Evolutionary conservation across 2,888 invertebrate genomes (phyloP).

Genomic region (Chrysodeixis includens): DNA sequence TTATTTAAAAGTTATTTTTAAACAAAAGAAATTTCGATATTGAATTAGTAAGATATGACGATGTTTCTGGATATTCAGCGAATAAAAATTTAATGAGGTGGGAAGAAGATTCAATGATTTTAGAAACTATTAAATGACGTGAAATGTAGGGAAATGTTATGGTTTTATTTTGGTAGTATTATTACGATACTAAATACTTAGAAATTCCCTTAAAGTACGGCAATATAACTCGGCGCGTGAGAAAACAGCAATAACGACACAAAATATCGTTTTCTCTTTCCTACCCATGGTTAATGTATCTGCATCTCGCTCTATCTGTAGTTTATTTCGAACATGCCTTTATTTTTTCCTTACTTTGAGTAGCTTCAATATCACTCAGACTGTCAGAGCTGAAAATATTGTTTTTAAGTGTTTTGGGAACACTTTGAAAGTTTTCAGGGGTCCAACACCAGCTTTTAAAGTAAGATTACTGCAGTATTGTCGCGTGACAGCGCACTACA

Average conservation of each 20-base stretch:
- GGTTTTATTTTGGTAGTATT: not conserved
- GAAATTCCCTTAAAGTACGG: not conserved
- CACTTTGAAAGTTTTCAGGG: too few species aligned
- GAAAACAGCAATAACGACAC: too few species aligned
- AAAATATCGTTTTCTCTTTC: not conserved
- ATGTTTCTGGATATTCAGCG: too few species aligned
- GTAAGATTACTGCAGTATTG: too few species aligned
- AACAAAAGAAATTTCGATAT: not conserved
- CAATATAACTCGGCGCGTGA: not conserved
- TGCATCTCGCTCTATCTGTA: not conserved
- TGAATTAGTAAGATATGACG: too few species aligned
- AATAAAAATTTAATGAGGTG: too few species aligned
- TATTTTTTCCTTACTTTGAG: not conserved
- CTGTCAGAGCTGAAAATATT: too few species aligned
- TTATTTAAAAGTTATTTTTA: constrained; percentile 37
- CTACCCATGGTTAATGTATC: not conserved
- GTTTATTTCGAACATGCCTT: not conserved
- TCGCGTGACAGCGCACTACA: too few species aligned
- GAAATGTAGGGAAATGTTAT: not conserved
- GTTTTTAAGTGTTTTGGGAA: too few species aligned
- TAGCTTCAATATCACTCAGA: too few species aligned
- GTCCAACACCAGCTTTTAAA: too few species aligned
- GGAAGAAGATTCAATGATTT: not conserved
- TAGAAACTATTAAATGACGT: not conserved
- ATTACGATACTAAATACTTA: not conserved